A percentile compares a stretch with the other conserved stretches of the same genome.
These are phyloP conservation scores for Scalopus aquaticus DNA, from an alignment of 2,113 vertebrate species.

Conservation along the genomic window DNA sequence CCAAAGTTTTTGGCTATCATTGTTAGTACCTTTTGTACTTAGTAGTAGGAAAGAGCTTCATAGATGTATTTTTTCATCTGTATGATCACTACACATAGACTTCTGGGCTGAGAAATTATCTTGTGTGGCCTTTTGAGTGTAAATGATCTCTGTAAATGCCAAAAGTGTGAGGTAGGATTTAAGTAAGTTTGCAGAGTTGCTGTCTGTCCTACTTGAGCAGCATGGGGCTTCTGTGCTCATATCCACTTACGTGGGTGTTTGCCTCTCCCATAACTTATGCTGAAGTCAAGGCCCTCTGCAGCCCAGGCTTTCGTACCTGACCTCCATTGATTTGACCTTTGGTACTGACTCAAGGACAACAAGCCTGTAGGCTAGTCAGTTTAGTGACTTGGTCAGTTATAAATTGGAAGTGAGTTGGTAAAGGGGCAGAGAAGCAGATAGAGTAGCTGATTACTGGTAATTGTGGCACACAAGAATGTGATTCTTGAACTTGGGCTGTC, in stretches of 20 bases:
- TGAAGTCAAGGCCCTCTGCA: background rate
- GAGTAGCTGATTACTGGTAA: background rate
- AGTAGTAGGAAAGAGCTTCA: background rate
- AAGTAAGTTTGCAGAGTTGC: background rate
- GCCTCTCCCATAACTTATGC: background rate
- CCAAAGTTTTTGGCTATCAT: background rate
- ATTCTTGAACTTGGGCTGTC: background rate
- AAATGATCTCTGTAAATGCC: conserved; percentile 1
- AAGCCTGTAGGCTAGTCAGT: background rate
- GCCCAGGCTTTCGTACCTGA: background rate
- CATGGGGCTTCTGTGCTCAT: rapidly evolving
- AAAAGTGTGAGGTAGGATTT: background rate
- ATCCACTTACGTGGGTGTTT: background rate
- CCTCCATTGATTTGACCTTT: background rate
- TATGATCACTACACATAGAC: background rate
- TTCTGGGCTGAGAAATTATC: background rate
- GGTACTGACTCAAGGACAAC: background rate
- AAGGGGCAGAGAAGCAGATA: background rate
- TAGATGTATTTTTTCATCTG: background rate
- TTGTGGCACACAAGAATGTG: background rate
- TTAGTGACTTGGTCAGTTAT: background rate
- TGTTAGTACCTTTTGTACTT: background rate
- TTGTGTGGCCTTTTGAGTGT: background rate
- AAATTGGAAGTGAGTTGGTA: background rate
- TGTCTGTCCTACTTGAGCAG: background rate